These are phyloP conservation scores for Colistium nudipinnis DNA, from an alignment of 2,113 vertebrate genomes.

Conservation along the genomic window DNA sequence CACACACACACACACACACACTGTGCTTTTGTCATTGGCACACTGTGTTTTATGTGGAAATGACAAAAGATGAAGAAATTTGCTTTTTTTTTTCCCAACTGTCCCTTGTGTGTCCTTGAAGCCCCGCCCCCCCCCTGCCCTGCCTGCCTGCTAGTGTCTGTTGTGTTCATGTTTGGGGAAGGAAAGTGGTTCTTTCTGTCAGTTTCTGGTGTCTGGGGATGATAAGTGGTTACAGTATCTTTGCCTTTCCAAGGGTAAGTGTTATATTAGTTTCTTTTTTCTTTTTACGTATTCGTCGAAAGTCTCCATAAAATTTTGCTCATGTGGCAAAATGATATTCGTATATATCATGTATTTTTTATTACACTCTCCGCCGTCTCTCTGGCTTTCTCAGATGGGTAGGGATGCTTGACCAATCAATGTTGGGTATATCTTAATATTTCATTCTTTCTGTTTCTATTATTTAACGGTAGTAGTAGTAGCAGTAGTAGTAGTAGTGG, in stretches of 20 bases:
- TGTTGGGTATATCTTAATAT: background rate
- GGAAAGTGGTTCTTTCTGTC: constrained; percentile 33
- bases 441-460: background rate
- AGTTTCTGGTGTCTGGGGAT: constrained; percentile 26
- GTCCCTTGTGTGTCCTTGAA: constrained; percentile 34
- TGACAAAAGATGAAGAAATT: constrained; percentile 35
- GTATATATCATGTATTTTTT: constrained; percentile 3
- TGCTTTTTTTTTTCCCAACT: constrained; percentile 24
- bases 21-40: constrained; percentile 38
- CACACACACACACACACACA: background rate
- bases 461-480: no score
- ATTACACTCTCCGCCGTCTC: constrained; percentile 16
- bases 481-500: no score
- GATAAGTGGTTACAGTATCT: constrained; percentile 38
- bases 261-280: constrained; percentile 4
- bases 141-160: constrained; percentile 18
- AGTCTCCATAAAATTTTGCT: no score
- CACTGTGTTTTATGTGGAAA: constrained; percentile 35
- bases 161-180: constrained; percentile 19
- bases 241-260: constrained; percentile 66
- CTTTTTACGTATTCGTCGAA: no score
- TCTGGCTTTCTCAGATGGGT: constrained; percentile 25
- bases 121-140: background rate
- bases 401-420: constrained; percentile 8
- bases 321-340: background rate